A percentile compares a stretch with the other conserved stretches of the same genome.
Evolutionary conservation across 2,797 vertebrate genomes (phyloP).

Genomic region (Australoheros facetus): DNA sequence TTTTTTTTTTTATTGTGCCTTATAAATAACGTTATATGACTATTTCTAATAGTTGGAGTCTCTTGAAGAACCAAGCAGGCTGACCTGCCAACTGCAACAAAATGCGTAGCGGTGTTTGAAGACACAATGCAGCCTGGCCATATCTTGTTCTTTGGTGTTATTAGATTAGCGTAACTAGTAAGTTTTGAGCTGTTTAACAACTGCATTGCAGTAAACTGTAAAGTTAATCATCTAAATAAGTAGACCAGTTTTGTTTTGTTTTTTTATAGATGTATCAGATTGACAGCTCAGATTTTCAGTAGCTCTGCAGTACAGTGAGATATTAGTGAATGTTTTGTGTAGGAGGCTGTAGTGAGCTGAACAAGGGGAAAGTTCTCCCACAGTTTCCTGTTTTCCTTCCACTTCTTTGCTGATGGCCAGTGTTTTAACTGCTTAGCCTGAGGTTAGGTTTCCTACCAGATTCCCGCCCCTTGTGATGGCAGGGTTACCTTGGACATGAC

Average conservation of each 20-base stretch:
- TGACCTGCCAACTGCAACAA: not conserved
- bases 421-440: constrained; percentile 41
- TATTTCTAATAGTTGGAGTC: not conserved
- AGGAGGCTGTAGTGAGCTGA: constrained; percentile 33
- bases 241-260: not conserved
- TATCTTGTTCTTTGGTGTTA: not conserved
- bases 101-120: not conserved
- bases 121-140: not conserved
- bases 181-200: not conserved
- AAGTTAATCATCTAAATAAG: not conserved
- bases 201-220: not conserved
- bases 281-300: not conserved
- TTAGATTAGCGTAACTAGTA: not conserved
- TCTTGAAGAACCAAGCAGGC: not conserved
- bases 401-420: constrained; percentile 43
- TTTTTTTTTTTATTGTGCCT: not conserved
- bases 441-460: constrained; percentile 64
- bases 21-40: not conserved
- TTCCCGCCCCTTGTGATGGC: not conserved
- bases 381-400: constrained; percentile 75
- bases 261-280: not conserved
- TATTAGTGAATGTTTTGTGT: constrained; percentile 6
- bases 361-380: constrained; percentile 61
- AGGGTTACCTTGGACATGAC: constrained; percentile 7
- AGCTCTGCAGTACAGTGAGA: not conserved